phyloP scores from a whole-genome alignment of 1,140 invertebrate genomes.

The Wasmannia auropunctata region DNA sequence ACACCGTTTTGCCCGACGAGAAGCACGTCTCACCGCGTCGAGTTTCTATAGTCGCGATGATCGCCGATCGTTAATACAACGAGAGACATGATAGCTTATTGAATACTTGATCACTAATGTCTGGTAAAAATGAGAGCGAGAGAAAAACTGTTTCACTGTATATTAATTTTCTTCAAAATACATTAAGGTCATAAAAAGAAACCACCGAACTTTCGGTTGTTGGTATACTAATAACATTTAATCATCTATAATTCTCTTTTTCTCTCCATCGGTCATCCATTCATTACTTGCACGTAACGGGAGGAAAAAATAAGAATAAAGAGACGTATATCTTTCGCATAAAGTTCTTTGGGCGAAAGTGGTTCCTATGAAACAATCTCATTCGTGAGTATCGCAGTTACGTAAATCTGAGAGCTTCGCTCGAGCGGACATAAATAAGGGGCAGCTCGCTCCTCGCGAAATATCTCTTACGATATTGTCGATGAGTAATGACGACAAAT shows the following conservation, averaged over 20 bases:
- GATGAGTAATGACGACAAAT: conserved; percentile 69
- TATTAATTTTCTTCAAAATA: not conserved
- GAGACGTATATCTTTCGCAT: not conserved
- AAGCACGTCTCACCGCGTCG: not conserved
- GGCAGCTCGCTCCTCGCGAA: conserved; percentile 4
- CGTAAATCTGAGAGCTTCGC: not conserved
- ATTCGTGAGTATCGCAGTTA: conserved; percentile 24
- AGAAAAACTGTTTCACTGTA: not conserved
- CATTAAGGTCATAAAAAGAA: not conserved
- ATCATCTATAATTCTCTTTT: not conserved
- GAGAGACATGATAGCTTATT: not conserved
- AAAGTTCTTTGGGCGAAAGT: not conserved
- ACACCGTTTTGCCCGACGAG: not conserved
- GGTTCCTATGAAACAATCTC: conserved; percentile 3
- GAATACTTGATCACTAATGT: conserved; percentile 13
- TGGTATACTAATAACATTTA: not conserved
- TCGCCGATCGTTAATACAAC: conserved; percentile 7
- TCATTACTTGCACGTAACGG: not conserved
- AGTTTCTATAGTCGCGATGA: conserved; percentile 20
- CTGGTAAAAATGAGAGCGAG: not conserved
- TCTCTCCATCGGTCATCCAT: not conserved
- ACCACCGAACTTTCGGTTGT: not conserved
- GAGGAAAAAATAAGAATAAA: not conserved
- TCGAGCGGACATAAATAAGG: conserved; percentile 35
- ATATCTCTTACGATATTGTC: conserved; percentile 28